phyloP scores from a whole-genome alignment of 2,797 vertebrate species.

The Anas capensis region DNA sequence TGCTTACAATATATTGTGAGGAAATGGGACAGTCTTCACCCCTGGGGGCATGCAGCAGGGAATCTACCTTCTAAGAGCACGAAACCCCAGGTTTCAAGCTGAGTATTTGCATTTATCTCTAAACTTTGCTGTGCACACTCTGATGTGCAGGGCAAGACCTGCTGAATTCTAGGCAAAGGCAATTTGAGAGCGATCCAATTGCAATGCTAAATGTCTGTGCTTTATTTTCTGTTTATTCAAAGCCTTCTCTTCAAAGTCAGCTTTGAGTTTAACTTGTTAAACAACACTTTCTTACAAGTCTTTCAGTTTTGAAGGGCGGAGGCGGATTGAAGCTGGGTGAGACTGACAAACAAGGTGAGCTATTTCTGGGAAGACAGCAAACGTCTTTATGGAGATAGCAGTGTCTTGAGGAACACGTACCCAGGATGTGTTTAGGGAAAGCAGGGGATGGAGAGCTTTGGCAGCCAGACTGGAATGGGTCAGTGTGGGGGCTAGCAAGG shows the following conservation, averaged over 20 bases:
- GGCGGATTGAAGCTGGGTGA: not conserved
- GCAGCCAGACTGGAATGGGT: not conserved
- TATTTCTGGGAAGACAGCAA: not conserved
- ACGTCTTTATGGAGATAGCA: not conserved
- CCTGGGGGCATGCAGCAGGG: not conserved
- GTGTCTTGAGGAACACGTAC: not conserved
- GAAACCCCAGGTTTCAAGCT: not conserved
- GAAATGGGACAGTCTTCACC: not conserved
- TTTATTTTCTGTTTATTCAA: constrained; percentile 16
- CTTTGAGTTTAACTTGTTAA: constrained; percentile 31
- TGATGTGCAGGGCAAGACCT: constrained; percentile 5
- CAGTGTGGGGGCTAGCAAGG: not conserved
- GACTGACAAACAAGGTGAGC: not conserved
- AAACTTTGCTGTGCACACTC: rapidly evolving
- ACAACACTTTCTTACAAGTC: not conserved
- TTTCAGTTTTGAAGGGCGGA: not conserved
- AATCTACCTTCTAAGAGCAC: not conserved
- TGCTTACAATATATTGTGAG: not conserved
- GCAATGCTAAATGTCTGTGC: not conserved
- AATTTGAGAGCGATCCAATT: not conserved
- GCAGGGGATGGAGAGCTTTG: not conserved
- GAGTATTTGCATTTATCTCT: not conserved
- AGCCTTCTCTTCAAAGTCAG: not conserved
- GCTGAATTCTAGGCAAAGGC: not conserved
- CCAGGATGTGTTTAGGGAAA: not conserved